Evolutionary conservation across 2,888 invertebrate species (phyloP), one percentile per base, ranked within the genome.

Genomic region (Cephus nigrinus): DNA sequence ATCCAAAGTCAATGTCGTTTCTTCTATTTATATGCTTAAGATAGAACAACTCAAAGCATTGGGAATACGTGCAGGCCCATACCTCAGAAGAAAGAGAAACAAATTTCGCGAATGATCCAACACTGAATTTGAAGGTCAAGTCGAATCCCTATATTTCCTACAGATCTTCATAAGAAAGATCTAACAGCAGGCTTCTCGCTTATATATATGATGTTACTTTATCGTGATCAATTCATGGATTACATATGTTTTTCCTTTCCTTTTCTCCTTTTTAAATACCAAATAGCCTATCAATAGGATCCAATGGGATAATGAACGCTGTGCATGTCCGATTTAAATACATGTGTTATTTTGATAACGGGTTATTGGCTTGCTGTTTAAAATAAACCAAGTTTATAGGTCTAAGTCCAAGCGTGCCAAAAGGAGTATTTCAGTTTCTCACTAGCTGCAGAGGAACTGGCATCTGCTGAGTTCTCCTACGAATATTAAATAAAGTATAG

Each of bases 391-490:
- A 75, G 72, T 68, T 73, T 79, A 79, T 80, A 80, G 75, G 68
- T 79, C 76, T 74, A 32, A 75, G 68, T 77, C 78, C 68, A 68
- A 32, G 30, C 32, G 5, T 82, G 82, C 85, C 78, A 83, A 83
- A 84, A 83, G 76, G 79, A 86, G 80, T 81, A 81, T 82, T 83
- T 86, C 78, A 80, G 82, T 80, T 76, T 75, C 69, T 75, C 35
- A 78, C 75, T 77, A 75, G 80, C 80, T 76, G 69, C 73, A 76
- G 55, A 55, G 9, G 23, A 55, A 55, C 55, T 55, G 23, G 55
- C 55, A 55, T 9, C 23, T 23, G 5, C 15, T 9, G 9, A 23
- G 23, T 23, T 55, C 12, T 55, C 23, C 55, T 55, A 55, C 2
- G 55, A 55, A 9, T 55, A 9, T 55, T 23, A 55, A 9, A 55